Percentiles rank a stretch among this genome's conserved stretches.
These are phyloP conservation scores for Carassius carassius DNA, from an alignment of 2,113 vertebrate species.

Conservation along the genomic window DNA sequence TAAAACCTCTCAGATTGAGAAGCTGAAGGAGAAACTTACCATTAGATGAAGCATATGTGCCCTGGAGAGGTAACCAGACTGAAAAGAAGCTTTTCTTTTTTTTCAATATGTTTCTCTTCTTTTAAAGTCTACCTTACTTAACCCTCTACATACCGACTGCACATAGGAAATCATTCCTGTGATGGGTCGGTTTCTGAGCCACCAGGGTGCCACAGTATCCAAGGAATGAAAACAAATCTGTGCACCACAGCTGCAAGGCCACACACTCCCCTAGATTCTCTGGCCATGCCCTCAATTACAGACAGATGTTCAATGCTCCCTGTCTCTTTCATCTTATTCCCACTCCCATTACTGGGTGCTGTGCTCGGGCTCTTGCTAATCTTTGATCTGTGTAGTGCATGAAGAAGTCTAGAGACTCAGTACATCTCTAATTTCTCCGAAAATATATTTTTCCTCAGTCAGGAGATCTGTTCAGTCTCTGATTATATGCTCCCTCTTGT, in stretches of 20 bases:
- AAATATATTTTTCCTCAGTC: neutral
- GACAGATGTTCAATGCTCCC: conserved; percentile 52
- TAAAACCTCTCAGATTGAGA: neutral
- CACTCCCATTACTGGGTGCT: conserved; percentile 12
- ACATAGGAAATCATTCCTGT: neutral
- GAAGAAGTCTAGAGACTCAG: neutral
- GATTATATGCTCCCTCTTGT: neutral
- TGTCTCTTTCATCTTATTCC: conserved; percentile 48
- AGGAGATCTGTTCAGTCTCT: neutral
- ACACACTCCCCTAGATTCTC: conserved; percentile 28
- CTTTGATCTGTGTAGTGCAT: neutral
- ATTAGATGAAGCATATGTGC: conserved; percentile 3
- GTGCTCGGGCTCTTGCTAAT: neutral
- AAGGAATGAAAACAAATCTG: conserved; percentile 46
- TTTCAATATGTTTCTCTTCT: neutral
- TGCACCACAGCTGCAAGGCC: conserved; percentile 53
- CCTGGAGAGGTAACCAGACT: neutral
- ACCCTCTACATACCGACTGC: neutral
- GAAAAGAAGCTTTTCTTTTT: neutral
- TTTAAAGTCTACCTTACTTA: conserved; percentile 9
- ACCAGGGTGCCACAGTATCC: conserved; percentile 45
- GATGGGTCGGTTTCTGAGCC: conserved; percentile 22
- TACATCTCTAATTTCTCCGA: neutral
- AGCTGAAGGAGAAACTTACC: conserved; percentile 9
- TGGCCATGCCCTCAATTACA: conserved; percentile 45